Evolutionary conservation across 1,140 invertebrate genomes (phyloP).

Genomic region (Acromyrmex charruanus): DNA sequence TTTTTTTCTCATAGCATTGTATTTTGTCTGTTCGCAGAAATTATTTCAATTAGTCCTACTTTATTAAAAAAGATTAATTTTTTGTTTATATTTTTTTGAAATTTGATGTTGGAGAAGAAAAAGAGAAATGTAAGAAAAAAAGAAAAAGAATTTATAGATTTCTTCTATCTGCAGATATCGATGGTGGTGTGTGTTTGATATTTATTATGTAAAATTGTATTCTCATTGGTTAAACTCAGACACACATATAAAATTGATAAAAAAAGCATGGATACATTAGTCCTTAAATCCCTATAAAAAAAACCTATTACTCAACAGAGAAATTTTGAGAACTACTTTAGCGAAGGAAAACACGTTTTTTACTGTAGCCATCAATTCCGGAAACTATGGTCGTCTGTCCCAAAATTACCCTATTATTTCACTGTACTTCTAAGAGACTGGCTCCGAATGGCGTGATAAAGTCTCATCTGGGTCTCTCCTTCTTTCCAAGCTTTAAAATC

Average conservation of each 20-base stretch:
- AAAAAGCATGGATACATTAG: not conserved
- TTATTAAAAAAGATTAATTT: not conserved
- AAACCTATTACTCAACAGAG: not conserved
- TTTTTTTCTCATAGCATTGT: not conserved
- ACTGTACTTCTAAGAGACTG: slow-evolving; percentile 24
- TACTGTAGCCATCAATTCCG: slow-evolving; percentile 24
- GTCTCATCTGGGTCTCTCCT: not conserved
- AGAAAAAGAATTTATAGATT: not conserved
- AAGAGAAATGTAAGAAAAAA: no score
- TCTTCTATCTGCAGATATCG: not conserved
- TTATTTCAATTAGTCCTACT: not conserved
- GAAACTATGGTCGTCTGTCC: slow-evolving; percentile 43
- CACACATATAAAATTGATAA: not conserved
- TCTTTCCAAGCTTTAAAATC: slow-evolving; percentile 26
- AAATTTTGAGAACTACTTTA: slow-evolving; percentile 10
- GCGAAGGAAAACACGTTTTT: not conserved
- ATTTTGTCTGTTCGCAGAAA: not conserved
- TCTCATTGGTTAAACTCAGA: not conserved
- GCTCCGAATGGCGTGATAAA: slow-evolving; percentile 36
- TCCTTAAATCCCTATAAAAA: not conserved
- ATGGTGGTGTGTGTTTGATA: not conserved
- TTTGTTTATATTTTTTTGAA: not conserved
- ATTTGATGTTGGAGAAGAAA: not conserved
- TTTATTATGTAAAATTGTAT: not conserved
- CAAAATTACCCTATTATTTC: slow-evolving; percentile 56